Evolutionary conservation across 2,797 vertebrate species (phyloP).

Genomic region (Furcifer pardalis): DNA sequence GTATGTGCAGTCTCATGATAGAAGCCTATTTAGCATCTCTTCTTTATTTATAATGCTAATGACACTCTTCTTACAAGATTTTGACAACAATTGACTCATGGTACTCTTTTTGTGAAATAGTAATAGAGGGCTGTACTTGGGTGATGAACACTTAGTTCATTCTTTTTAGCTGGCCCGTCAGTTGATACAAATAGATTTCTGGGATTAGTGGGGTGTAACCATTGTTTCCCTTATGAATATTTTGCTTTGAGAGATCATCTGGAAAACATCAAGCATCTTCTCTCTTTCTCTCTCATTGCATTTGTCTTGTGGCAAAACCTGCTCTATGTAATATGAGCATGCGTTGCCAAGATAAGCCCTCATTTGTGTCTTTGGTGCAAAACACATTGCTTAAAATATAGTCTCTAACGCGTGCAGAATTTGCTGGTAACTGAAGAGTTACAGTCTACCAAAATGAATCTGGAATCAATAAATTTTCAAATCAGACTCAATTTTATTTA

Average conservation of each 20-base stretch:
- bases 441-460: constrained; percentile 64
- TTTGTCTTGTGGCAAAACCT: constrained; percentile 37
- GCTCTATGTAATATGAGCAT: constrained; percentile 20
- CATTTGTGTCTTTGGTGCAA: constrained; percentile 25
- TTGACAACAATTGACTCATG: not conserved
- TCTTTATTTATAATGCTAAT: not conserved
- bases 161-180: not conserved
- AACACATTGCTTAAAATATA: constrained; percentile 50
- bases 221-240: constrained; percentile 7
- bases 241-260: constrained; percentile 40
- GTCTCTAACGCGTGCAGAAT: constrained; percentile 62
- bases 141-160: not conserved
- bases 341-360: constrained; percentile 20
- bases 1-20: not conserved
- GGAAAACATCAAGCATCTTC: constrained; percentile 21
- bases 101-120: not conserved
- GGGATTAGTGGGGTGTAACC: not conserved
- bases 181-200: not conserved
- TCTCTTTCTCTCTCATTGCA: constrained; percentile 13
- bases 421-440: constrained; percentile 63
- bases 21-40: not conserved
- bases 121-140: not conserved
- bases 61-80: not conserved
- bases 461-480: constrained; percentile 69
- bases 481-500: constrained; percentile 68